Conservation (phyloP, 2,113 vertebrate species). For the Neoarius graeffei region DNA sequence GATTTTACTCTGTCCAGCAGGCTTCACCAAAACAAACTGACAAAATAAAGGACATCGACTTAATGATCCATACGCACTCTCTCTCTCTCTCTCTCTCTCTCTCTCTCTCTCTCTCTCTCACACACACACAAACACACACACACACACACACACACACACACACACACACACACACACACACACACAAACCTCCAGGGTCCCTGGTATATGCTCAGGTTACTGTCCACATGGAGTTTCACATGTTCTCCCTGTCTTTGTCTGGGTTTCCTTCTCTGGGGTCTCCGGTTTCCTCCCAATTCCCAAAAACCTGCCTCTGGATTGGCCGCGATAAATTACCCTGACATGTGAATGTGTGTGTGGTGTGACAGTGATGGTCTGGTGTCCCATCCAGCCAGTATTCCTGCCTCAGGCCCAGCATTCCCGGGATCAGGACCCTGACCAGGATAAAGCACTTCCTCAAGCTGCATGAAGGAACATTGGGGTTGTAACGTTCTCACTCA, state of each 20-base stretch:
- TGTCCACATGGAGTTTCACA: neutral
- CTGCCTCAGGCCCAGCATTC: too few relatives aligned
- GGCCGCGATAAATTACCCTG: neutral
- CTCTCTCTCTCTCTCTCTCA: neutral
- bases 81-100: too few relatives aligned
- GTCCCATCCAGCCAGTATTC: neutral
- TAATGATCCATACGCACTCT: conserved; percentile 85
- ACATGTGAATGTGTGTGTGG: neutral
- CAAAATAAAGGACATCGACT: conserved; percentile 99
- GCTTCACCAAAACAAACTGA: conserved; percentile 98
- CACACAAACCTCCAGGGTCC: conserved; percentile 5
- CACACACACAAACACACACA: conserved; percentile 53
- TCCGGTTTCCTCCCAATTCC: neutral
- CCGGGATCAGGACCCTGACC: too few relatives aligned
- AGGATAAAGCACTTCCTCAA: too few relatives aligned
- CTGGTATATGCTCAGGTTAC: neutral
- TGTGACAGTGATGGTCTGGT: neutral
- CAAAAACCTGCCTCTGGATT: neutral
- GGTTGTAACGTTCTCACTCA: too few relatives aligned
- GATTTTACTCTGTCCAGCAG: conserved; percentile 97
- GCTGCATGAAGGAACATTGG: too few relatives aligned
- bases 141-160: conserved; percentile 54
- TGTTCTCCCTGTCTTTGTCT: neutral
- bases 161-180: conserved; percentile 34
- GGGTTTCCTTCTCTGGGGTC: neutral